Conservation (phyloP, 2,797 vertebrate genomes). For the Hybognathus amarus region DNA sequence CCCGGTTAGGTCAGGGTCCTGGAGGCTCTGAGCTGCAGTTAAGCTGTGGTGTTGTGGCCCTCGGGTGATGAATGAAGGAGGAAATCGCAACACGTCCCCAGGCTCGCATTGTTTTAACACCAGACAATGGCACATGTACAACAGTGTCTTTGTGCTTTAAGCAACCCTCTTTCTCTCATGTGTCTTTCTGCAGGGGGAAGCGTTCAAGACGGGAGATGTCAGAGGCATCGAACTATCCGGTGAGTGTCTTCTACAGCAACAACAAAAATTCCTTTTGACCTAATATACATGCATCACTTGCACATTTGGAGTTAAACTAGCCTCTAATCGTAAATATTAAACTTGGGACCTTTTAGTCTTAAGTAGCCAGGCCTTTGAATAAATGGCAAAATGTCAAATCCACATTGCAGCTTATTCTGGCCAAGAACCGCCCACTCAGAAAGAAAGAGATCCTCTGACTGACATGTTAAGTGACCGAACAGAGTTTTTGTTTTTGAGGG, state of each 20-base stretch:
- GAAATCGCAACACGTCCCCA: conserved; percentile 31
- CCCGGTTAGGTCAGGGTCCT: conserved; percentile 40
- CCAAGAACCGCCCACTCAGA: conserved; percentile 19
- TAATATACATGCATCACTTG: not conserved
- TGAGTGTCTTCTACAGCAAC: conserved; percentile 51
- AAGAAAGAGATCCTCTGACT: not conserved
- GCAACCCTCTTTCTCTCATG: conserved; percentile 26
- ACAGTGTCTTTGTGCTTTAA: not conserved
- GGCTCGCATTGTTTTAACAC: conserved; percentile 41
- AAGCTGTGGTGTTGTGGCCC: conserved; percentile 41
- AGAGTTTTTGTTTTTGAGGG: not conserved
- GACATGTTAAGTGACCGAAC: not conserved
- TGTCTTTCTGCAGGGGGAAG: conserved; percentile 65
- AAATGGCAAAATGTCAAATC: not conserved
- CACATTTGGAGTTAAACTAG: conserved; percentile 1
- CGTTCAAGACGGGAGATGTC: conserved; percentile 65
- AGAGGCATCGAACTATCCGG: conserved; percentile 71
- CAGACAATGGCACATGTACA: not conserved
- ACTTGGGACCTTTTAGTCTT: not conserved
- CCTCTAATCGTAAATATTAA: conserved; percentile 26
- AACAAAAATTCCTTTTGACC: not conserved
- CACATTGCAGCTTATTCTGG: not conserved
- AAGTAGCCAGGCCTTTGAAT: conserved; percentile 6
- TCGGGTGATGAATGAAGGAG: conserved; percentile 43
- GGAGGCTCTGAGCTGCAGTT: conserved; percentile 38